A percentile compares a stretch with the other conserved stretches of the same genome.
Conservation (phyloP, 2,113 vertebrate species). For the Haemorhous mexicanus region DNA sequence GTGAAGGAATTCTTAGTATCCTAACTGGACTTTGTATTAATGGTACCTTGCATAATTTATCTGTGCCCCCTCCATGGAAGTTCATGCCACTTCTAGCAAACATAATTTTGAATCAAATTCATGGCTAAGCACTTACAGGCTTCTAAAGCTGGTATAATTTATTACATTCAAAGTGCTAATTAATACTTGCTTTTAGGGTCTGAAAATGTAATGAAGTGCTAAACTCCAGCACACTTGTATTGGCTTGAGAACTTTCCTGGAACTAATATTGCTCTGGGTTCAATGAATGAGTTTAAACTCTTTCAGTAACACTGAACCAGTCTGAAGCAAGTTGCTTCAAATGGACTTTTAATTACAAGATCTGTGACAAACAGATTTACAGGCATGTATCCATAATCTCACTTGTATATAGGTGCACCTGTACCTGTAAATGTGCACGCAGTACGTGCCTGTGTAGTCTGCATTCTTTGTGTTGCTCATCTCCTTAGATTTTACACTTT, state of each 20-base stretch:
- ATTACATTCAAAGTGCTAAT: neutral
- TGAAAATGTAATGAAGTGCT: neutral
- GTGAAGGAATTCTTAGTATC: neutral
- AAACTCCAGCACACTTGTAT: neutral
- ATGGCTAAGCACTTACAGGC: neutral
- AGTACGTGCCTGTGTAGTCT: accelerated
- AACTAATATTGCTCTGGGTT: neutral
- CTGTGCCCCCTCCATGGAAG: neutral
- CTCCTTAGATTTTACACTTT: neutral
- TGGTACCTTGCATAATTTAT: neutral
- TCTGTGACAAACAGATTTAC: neutral
- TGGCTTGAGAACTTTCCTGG: neutral
- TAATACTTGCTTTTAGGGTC: neutral
- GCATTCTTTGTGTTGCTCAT: neutral
- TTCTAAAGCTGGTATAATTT: neutral
- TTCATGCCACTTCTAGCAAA: neutral
- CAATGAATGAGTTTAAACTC: neutral
- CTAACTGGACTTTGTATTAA: neutral
- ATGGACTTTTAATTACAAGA: neutral
- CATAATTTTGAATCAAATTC: neutral
- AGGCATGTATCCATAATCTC: neutral
- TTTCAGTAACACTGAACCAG: neutral
- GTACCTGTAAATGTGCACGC: neutral
- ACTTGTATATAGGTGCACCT: neutral
- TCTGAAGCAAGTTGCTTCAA: neutral